A percentile compares a stretch with the other conserved stretches of the same genome.
These are phyloP conservation scores for Gyps fulvus DNA, from an alignment of 2,113 vertebrate species.

Conservation along the genomic window DNA sequence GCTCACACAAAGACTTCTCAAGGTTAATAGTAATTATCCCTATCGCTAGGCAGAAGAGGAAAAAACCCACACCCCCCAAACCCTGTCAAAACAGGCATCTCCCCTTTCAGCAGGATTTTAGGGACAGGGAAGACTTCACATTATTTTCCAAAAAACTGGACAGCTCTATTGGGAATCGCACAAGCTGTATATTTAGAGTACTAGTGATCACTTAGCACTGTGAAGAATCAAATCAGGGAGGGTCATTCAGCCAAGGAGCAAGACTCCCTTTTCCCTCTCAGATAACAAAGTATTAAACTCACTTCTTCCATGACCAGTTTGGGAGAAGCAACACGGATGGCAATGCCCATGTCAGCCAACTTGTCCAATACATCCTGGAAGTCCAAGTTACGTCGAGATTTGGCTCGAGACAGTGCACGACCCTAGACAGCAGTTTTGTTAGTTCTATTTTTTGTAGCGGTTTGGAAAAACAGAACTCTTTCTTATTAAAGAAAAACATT, in stretches of 20 bases:
- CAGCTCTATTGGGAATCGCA: neutral
- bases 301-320: slow-evolving; percentile 99
- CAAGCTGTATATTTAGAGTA: neutral
- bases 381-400: slow-evolving; percentile 95
- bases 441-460: neutral
- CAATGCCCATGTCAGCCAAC: slow-evolving; percentile 93
- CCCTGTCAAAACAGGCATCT: neutral
- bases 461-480: neutral
- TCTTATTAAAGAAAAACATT: neutral
- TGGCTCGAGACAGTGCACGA: slow-evolving; percentile 93
- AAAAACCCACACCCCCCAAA: neutral
- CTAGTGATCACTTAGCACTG: neutral
- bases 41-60: neutral
- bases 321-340: slow-evolving; percentile 95
- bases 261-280: neutral
- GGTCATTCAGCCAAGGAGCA: neutral
- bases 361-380: slow-evolving; percentile 98
- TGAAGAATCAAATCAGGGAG: neutral
- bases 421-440: slow-evolving; percentile 74
- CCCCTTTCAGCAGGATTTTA: neutral
- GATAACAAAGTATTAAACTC: slow-evolving; percentile 12
- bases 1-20: neutral
- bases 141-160: neutral
- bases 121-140: neutral
- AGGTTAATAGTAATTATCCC: neutral